Conservation (phyloP, 1,140 invertebrate species). For the Tetramorium simillimum region DNA sequence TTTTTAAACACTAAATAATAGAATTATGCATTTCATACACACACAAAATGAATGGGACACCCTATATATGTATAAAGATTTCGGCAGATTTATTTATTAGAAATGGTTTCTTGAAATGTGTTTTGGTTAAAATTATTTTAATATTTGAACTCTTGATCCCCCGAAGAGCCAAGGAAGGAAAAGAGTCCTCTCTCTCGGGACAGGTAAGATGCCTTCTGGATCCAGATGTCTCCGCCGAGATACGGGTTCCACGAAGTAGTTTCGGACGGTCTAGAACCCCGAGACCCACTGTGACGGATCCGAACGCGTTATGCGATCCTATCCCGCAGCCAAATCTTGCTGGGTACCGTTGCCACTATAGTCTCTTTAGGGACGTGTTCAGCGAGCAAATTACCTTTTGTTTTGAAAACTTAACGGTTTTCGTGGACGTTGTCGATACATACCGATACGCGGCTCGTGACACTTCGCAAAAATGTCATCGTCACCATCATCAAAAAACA, state of each 20-base stretch:
- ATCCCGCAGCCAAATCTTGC: conserved; percentile 70
- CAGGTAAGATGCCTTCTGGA: conserved; percentile 63
- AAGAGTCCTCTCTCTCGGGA: conserved; percentile 48
- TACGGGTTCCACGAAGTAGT: conserved; percentile 73
- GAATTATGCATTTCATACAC: too few relatives aligned
- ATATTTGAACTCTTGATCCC: conserved; percentile 33
- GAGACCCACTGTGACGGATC: conserved; percentile 66
- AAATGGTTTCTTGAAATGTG: neutral
- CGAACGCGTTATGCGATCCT: conserved; percentile 68
- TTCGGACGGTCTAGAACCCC: conserved; percentile 63
- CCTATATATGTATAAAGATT: neutral
- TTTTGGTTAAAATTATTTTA: conserved; percentile 3
- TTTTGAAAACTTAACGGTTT: conserved; percentile 72
- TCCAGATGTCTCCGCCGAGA: conserved; percentile 67
- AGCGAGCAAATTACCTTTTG: conserved; percentile 74
- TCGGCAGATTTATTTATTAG: neutral
- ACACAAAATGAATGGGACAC: too few relatives aligned
- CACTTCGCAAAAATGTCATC: neutral
- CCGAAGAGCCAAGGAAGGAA: neutral
- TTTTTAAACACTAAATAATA: too few relatives aligned
- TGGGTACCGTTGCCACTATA: conserved; percentile 70
- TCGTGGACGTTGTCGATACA: neutral
- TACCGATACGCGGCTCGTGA: neutral
- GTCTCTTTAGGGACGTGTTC: conserved; percentile 73
- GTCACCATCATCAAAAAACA: neutral